A percentile compares a stretch with the other conserved stretches of the same genome.
Conservation (phyloP, 1,140 invertebrate species). For the Achatina immaculata region DNA sequence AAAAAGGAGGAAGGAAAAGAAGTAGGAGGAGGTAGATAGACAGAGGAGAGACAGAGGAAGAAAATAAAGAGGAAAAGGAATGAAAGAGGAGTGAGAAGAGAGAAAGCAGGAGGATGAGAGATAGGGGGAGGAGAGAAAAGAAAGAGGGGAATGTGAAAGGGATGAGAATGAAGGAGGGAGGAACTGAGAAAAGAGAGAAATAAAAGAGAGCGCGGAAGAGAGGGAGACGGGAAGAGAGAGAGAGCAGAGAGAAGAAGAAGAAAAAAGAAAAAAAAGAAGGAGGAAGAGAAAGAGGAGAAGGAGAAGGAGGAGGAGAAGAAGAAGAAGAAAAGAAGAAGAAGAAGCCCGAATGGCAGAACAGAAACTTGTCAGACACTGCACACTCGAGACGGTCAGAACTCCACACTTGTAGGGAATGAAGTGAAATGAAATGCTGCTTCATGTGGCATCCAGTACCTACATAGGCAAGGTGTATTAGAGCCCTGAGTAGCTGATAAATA, state of each 20-base stretch:
- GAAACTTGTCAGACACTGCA: too few relatives aligned
- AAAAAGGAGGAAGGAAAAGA: neutral
- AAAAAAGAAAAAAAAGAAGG: neutral
- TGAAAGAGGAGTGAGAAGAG: neutral
- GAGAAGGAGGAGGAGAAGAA: neutral
- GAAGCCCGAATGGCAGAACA: too few relatives aligned
- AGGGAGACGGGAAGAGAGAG: neutral
- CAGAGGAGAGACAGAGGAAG: neutral
- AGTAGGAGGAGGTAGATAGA: neutral
- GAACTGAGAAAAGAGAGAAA: neutral
- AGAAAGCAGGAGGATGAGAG: neutral
- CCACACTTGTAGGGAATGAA: too few relatives aligned
- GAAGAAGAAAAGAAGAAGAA: neutral
- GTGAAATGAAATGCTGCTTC: too few relatives aligned
- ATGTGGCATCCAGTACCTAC: too few relatives aligned
- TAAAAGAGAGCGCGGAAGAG: neutral
- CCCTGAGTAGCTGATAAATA: too few relatives aligned
- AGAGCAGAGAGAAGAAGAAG: neutral
- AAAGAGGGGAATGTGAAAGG: neutral
- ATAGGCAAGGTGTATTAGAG: too few relatives aligned
- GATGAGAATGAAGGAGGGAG: neutral
- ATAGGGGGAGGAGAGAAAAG: neutral
- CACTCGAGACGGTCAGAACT: too few relatives aligned
- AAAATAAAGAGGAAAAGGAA: neutral
- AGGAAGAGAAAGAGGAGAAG: slow-evolving; percentile 4